Conservation (phyloP, 2,888 invertebrate genomes). For the Oxycera nigricornis region DNA sequence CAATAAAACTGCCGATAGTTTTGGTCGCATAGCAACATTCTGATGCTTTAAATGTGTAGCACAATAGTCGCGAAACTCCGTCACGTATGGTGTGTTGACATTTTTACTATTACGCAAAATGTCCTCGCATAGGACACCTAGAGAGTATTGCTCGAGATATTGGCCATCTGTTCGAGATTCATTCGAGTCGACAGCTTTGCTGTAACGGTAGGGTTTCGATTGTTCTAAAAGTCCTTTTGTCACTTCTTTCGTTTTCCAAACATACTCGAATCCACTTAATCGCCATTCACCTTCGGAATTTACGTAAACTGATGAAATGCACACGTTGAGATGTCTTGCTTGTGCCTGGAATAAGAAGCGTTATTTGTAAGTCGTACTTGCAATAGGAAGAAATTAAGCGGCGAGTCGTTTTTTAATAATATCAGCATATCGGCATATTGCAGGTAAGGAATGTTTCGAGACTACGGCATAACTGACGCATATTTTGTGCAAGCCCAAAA, state of each 20-base stretch:
- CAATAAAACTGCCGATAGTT: conserved; percentile 69
- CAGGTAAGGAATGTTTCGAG: no score
- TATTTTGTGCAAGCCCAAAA: no score
- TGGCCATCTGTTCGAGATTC: conserved; percentile 65
- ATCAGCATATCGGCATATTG: no score
- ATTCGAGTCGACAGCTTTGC: conserved; percentile 74
- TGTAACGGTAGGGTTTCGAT: conserved; percentile 73
- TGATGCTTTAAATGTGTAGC: conserved; percentile 72
- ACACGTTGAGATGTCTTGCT: conserved; percentile 84
- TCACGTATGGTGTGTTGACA: conserved; percentile 72
- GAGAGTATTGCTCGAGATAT: conserved; percentile 77
- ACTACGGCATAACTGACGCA: no score
- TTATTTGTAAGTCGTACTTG: no score
- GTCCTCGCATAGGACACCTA: conserved; percentile 77
- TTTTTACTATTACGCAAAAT: conserved; percentile 64
- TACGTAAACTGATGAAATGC: conserved; percentile 80
- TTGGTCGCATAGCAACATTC: conserved; percentile 71
- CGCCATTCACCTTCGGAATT: conserved; percentile 87
- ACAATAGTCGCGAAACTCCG: conserved; percentile 75
- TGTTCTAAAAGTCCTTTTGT: conserved; percentile 72
- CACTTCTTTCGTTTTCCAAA: conserved; percentile 73
- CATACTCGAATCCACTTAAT: conserved; percentile 83
- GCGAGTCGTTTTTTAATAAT: no score
- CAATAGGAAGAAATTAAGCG: no score
- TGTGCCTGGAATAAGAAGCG: conserved; percentile 65